phyloP scores from a whole-genome alignment of 2,113 vertebrate genomes.

The Brachyhypopomus gauderio region DNA sequence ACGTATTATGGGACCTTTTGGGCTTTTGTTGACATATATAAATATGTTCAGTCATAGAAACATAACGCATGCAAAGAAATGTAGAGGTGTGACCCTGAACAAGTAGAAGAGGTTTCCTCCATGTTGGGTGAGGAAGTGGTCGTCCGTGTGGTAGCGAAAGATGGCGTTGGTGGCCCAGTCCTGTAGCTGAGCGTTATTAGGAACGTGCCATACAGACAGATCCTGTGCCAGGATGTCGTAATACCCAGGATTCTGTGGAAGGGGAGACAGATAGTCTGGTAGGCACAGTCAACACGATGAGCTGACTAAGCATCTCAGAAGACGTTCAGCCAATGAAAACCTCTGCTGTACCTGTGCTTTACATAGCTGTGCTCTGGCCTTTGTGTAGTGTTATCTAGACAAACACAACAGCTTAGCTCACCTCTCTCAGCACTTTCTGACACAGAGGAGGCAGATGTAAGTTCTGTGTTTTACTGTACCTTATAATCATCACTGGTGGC shows the following conservation, averaged over 20 bases:
- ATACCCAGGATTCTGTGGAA: conserved; percentile 37
- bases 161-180: not conserved
- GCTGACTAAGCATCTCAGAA: no score
- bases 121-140: not conserved
- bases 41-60: no score
- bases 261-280: not conserved
- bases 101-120: conserved; percentile 14
- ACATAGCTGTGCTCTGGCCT: no score
- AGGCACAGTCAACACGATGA: no score
- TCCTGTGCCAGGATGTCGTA: conserved; percentile 37
- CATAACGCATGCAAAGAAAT: not conserved
- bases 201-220: conserved; percentile 47
- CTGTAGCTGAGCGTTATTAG: conserved; percentile 14
- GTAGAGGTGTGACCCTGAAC: conserved; percentile 14
- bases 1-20: no score
- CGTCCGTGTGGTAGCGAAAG: conserved; percentile 19
- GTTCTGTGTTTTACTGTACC: conserved; percentile 58
- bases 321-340: no score
- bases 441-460: no score
- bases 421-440: no score
- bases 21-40: no score
- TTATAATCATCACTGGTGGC: conserved; percentile 71
- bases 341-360: no score
- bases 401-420: no score
- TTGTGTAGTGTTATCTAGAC: no score